Evolutionary conservation across 1,140 invertebrate species (phyloP).

Genomic region (Magallana gigas): DNA sequence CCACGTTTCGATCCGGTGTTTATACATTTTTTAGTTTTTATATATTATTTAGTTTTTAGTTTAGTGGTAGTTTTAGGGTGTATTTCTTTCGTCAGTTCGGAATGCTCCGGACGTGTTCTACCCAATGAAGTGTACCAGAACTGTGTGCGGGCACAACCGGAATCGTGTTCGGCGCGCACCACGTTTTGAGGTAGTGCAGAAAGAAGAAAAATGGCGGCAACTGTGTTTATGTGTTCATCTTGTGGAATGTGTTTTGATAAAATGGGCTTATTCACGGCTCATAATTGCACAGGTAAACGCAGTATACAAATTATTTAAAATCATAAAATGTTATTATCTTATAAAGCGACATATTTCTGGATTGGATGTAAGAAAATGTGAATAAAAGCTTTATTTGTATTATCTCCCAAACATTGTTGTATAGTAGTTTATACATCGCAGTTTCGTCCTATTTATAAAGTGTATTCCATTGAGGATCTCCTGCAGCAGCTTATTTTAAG

Average conservation of each 20-base stretch:
- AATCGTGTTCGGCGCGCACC: constrained; percentile 16
- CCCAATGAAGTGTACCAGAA: constrained; percentile 24
- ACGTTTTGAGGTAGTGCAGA: not conserved
- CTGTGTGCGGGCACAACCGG: constrained; percentile 19
- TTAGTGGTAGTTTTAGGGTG: too few relatives aligned
- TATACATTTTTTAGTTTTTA: too few relatives aligned
- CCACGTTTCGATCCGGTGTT: too few relatives aligned
- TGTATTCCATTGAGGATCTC: not conserved
- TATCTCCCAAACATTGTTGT: not conserved
- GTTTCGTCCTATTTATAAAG: not conserved
- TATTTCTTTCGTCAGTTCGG: constrained; percentile 21
- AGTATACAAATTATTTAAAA: constrained; percentile 22
- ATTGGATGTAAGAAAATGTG: constrained; percentile 6
- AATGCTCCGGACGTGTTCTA: constrained; percentile 16
- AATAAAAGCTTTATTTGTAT: not conserved
- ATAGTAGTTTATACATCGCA: not conserved
- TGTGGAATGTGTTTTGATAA: not conserved
- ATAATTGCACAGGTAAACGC: constrained; percentile 18
- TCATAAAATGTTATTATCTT: not conserved
- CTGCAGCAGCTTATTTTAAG: not conserved
- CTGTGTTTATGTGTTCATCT: constrained; percentile 32
- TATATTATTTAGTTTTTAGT: too few relatives aligned
- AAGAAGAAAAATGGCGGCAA: not conserved
- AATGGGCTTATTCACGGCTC: constrained; percentile 16
- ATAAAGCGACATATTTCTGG: not conserved